These are phyloP conservation scores for Cephus rjabovi DNA, from an alignment of 2,888 invertebrate species.

Conservation along the genomic window DNA sequence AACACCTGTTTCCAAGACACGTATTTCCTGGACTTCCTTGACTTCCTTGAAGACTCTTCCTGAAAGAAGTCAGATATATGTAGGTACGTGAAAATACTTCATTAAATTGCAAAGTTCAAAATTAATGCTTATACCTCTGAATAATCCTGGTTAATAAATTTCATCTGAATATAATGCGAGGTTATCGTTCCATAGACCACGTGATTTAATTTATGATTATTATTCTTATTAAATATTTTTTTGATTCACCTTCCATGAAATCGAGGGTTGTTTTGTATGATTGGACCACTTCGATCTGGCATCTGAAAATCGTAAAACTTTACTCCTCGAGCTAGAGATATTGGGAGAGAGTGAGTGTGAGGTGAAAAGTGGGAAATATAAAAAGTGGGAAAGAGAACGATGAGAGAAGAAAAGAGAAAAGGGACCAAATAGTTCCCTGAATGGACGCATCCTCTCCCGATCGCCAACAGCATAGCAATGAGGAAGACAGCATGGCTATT, in stretches of 20 bases:
- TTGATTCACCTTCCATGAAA: not conserved
- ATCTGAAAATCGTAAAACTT: conserved; percentile 19
- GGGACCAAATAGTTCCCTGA: conserved; percentile 44
- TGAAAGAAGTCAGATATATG: not conserved
- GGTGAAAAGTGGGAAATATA: not conserved
- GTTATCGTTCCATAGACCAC: too few species aligned
- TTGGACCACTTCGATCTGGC: conserved; percentile 38
- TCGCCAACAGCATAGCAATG: conserved; percentile 50
- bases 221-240: not conserved
- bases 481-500: conserved; percentile 14
- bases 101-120: not conserved
- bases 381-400: not conserved
- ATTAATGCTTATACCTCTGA: not conserved
- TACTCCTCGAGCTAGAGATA: not conserved
- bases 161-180: too few species aligned
- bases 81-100: not conserved
- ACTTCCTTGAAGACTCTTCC: not conserved
- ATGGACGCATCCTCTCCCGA: conserved; percentile 47
- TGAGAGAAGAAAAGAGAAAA: conserved; percentile 16
- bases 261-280: not conserved
- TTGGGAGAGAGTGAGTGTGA: conserved; percentile 10
- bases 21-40: not conserved
- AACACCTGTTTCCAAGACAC: not conserved
- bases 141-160: not conserved
- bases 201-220: not conserved